phyloP scores from a whole-genome alignment of 2,113 vertebrate genomes.

The Xerus inauris region DNA sequence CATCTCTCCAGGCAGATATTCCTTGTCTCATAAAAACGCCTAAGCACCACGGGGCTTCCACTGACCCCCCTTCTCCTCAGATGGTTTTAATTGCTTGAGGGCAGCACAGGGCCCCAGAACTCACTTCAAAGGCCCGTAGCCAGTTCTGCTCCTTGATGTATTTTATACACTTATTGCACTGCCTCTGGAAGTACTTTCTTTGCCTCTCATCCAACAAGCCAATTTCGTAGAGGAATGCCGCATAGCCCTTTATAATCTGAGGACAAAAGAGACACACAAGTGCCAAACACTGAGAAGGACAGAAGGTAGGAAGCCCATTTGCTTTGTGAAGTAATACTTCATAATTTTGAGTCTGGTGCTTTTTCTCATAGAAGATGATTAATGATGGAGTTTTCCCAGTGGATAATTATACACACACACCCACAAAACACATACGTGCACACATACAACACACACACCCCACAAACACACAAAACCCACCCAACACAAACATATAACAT shows the following conservation, averaged over 20 bases:
- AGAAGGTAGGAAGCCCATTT: background rate
- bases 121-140: constrained; percentile 90
- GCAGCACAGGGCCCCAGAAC: constrained; percentile 26
- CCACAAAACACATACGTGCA: background rate
- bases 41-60: background rate
- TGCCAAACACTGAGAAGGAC: background rate
- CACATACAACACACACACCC: background rate
- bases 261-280: background rate
- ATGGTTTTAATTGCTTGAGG: constrained; percentile 83
- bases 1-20: background rate
- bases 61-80: constrained; percentile 75
- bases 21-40: constrained; percentile 36
- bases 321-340: background rate
- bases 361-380: too few species aligned
- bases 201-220: constrained; percentile 86
- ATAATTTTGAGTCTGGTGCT: constrained; percentile 20
- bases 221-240: constrained; percentile 86
- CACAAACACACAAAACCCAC: background rate
- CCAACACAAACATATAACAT: background rate
- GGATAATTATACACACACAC: background rate
- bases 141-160: constrained; percentile 88
- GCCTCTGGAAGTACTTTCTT: constrained; percentile 85
- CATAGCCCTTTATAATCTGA: constrained; percentile 88
- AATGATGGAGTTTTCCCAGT: too few species aligned
- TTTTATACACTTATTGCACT: constrained; percentile 81